A percentile compares a stretch with the other conserved stretches of the same genome.
Evolutionary conservation across 2,888 invertebrate genomes (phyloP).

Genomic region (Nematopogon swammerdamellus): DNA sequence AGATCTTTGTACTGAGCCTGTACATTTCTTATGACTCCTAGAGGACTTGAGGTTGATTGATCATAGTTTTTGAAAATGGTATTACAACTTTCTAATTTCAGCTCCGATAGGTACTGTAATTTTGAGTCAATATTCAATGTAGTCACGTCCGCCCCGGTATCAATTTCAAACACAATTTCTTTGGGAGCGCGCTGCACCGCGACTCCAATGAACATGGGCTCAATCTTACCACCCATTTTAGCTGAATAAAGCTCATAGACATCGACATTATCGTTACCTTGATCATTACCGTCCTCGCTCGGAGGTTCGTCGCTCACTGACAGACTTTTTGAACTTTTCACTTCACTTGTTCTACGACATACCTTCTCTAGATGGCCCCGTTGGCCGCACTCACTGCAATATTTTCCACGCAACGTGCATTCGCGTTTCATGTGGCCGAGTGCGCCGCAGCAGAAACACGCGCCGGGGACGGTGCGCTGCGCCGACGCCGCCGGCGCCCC

Average conservation of each 20-base stretch:
- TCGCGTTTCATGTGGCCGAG: constrained; percentile 4
- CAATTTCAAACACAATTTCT: constrained; percentile 4
- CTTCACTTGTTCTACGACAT: background rate
- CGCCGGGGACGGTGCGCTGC: background rate
- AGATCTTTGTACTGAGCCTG: background rate
- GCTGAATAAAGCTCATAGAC: background rate
- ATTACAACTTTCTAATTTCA: background rate
- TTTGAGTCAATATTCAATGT: constrained; percentile 1
- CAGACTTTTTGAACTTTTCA: constrained; percentile 5
- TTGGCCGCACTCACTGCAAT: constrained; percentile 8
- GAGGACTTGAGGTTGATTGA: background rate
- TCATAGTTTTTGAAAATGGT: constrained; percentile 1
- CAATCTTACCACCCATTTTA: constrained; percentile 4
- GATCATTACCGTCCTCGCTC: background rate
- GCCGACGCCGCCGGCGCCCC: too few relatives aligned
- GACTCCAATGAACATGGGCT: constrained; percentile 1
- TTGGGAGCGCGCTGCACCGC: constrained; percentile 1
- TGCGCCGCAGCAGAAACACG: constrained; percentile 5
- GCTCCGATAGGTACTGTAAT: background rate
- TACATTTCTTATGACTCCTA: background rate
- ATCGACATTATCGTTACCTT: background rate
- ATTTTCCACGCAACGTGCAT: constrained; percentile 5
- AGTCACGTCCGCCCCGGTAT: constrained; percentile 7
- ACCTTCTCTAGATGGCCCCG: constrained; percentile 3
- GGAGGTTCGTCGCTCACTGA: background rate